These are phyloP conservation scores for Dromius quadrimaculatus DNA, from an alignment of 2,888 invertebrate species.

Conservation along the genomic window DNA sequence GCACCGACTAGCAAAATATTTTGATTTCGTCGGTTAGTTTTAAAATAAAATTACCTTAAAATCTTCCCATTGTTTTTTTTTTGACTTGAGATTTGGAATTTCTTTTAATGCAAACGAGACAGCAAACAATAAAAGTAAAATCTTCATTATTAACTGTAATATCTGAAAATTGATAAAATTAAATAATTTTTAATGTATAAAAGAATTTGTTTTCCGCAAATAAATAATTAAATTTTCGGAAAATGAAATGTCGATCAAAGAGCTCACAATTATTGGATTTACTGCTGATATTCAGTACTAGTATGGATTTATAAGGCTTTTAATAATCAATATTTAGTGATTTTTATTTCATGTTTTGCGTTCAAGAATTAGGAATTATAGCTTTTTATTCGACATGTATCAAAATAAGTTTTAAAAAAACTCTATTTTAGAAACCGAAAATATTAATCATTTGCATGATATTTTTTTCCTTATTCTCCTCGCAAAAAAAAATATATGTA, in stretches of 20 bases:
- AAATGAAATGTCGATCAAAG: neutral
- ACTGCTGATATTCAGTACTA: conserved; percentile 27
- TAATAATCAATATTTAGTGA: conserved; percentile 8
- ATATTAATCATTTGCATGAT: too few relatives aligned
- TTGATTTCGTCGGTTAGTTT: too few relatives aligned
- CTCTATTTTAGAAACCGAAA: too few relatives aligned
- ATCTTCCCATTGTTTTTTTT: conserved; percentile 67
- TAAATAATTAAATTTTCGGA: conserved; percentile 25
- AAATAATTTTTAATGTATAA: conserved; percentile 36
- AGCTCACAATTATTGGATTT: conserved; percentile 20
- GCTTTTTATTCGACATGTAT: neutral
- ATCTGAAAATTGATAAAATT: conserved; percentile 24
- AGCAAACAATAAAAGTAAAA: conserved; percentile 65
- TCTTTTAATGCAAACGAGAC: conserved; percentile 73
- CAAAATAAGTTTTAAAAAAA: too few relatives aligned
- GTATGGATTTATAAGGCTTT: conserved; percentile 18
- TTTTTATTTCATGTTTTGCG: neutral
- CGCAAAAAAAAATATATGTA: neutral
- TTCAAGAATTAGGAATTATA: conserved; percentile 3
- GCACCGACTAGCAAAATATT: too few relatives aligned
- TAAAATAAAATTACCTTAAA: conserved; percentile 63
- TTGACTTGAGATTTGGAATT: conserved; percentile 78
- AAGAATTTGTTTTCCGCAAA: too few relatives aligned
- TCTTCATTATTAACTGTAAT: conserved; percentile 63
- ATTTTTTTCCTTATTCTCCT: too few relatives aligned